Percentiles rank a stretch among this genome's conserved stretches.
Conservation (phyloP, 2,797 vertebrate genomes). For the Lindbergichthys nudifrons region DNA sequence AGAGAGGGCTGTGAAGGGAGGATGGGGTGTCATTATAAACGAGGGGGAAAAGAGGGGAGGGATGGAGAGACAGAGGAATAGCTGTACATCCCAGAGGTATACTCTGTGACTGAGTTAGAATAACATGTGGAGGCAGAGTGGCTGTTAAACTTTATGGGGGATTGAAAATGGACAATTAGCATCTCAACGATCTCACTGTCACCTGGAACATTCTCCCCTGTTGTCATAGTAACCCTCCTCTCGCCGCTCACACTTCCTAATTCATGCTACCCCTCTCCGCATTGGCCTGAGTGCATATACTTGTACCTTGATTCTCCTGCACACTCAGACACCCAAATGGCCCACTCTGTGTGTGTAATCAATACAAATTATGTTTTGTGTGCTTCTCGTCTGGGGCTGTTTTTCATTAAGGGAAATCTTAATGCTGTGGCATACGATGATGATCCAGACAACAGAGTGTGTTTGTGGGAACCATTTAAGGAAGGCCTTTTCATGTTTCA, state of each 20-base stretch:
- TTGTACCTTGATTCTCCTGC: conserved; percentile 25
- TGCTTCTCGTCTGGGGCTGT: conserved; percentile 30
- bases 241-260: conserved; percentile 62
- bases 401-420: conserved; percentile 30
- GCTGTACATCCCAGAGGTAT: conserved; percentile 73
- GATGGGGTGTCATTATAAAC: conserved; percentile 64
- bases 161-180: conserved; percentile 90
- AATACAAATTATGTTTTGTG: conserved; percentile 52
- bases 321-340: conserved; percentile 27
- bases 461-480: conserved; percentile 1
- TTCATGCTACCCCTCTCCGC: conserved; percentile 52
- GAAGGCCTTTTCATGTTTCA: conserved; percentile 1
- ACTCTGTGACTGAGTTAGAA: conserved; percentile 81
- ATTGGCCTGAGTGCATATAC: conserved; percentile 39
- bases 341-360: conserved; percentile 42
- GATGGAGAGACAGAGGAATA: conserved; percentile 50
- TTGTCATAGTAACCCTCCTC: conserved; percentile 77
- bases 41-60: conserved; percentile 23
- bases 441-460: conserved; percentile 15
- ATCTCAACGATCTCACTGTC: conserved; percentile 83
- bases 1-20: conserved; percentile 48
- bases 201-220: conserved; percentile 75
- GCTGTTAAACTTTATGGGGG: conserved; percentile 88
- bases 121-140: conserved; percentile 79
- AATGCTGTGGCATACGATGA: conserved; percentile 6